Evolutionary conservation across 2,888 invertebrate species (phyloP).

Genomic region (Limnephilus lunatus): DNA sequence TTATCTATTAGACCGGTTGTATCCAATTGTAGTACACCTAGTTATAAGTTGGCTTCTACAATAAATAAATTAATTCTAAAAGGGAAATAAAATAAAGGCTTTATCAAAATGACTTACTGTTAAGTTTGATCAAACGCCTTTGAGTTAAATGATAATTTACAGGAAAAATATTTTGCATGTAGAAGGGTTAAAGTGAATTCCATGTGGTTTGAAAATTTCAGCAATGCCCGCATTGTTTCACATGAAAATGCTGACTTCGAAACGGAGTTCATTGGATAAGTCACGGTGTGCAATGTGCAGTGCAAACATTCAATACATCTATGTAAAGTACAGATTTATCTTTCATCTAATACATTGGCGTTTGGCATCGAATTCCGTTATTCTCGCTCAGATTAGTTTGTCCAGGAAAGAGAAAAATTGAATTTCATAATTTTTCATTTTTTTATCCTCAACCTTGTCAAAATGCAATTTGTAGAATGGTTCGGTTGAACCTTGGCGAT

Average conservation of each 20-base stretch:
- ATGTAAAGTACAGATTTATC: neutral
- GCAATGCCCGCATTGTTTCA: neutral
- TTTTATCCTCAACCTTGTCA: neutral
- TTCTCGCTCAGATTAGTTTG: neutral
- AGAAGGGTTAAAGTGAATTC: neutral
- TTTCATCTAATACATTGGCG: neutral
- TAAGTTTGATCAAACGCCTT: neutral
- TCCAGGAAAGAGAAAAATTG: neutral
- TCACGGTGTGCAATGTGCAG: neutral
- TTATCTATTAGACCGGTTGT: no score
- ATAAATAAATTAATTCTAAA: no score
- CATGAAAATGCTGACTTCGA: neutral
- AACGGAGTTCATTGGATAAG: neutral
- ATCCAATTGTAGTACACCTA: no score
- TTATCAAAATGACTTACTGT: no score
- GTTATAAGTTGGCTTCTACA: no score
- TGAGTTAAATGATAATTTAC: neutral
- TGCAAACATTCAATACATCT: neutral
- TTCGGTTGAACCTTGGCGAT: no score
- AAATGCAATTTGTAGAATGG: no score
- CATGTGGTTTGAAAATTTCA: neutral
- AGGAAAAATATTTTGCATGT: neutral
- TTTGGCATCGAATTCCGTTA: neutral
- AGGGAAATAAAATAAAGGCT: no score
- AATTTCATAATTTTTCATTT: neutral